phyloP scores from a whole-genome alignment of 2,797 vertebrate species.

The Morus bassanus region DNA sequence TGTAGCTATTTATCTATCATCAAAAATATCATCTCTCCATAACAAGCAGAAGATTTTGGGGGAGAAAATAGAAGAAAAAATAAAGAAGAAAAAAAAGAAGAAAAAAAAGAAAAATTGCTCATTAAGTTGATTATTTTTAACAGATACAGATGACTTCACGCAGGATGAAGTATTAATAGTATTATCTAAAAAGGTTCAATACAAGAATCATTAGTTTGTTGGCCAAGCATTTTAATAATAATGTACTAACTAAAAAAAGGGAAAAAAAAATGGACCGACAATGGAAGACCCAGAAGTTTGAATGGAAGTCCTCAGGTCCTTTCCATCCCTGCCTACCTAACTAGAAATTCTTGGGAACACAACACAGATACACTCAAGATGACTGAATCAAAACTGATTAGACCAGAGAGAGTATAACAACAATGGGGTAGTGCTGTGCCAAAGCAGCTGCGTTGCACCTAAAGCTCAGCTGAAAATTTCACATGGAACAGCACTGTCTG shows the following conservation, averaged over 20 bases:
- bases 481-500: not conserved
- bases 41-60: not conserved
- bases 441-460: not conserved
- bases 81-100: too few species aligned
- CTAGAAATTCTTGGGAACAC: not conserved
- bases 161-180: not conserved
- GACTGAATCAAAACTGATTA: not conserved
- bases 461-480: not conserved
- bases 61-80: too few species aligned
- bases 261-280: not conserved
- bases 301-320: not conserved
- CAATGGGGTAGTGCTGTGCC: not conserved
- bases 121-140: not conserved
- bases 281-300: not conserved
- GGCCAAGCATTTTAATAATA: not conserved
- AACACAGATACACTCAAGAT: not conserved
- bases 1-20: not conserved
- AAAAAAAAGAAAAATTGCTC: not conserved
- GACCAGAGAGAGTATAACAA: not conserved
- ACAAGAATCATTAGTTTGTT: not conserved
- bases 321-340: not conserved
- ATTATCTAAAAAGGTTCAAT: not conserved
- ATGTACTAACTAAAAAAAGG: not conserved
- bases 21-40: not conserved
- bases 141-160: not conserved